Base-by-base conservation (phyloP, 2,113 vertebrate species). In the Apodemus sylvaticus region DNA sequence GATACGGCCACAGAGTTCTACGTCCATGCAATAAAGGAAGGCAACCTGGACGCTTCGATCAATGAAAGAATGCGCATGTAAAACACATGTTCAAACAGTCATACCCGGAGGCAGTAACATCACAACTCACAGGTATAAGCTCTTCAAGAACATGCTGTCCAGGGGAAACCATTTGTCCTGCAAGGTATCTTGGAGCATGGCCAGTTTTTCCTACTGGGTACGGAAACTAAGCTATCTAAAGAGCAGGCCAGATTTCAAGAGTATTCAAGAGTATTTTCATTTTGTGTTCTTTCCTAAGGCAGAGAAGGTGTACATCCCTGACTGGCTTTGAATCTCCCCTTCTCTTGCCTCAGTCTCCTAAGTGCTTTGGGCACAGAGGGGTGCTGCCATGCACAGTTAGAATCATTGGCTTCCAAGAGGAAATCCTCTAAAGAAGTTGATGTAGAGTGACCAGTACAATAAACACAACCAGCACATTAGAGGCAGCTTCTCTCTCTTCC, bases 221-320 rank as follows among this genome's bases (percentile, higher is more conserved):
- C 60, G 66, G 79, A 90, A 95, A 91, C 31, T 36, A 66, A 97
- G 90, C 8, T n/a, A 4, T 68, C 17, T 53, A 45, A 94, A 89
- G 73, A 48, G 6, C 16, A n/a, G 22, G 22, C 31, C 29, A 34
- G 78, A 85, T 74, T 92, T 79, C 58, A 17, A 78, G 70, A 93
- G 19, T 7, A n/a, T 26, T 29, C 7, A n/a, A n/a, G n/a, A n/a
- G n/a, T n/a, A n/a, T n/a, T n/a, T 4, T 78, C 68, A 81, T 16
- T 48, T 36, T 76, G 53, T 60, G 48, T 90, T 77, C 39, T 48
- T 36, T 74, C 39, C 36, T 74, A 55, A 89, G 22, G 16, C 64
- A 58, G 13, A 12, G 68, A 31, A 36, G 31, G n/a, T 7, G 17
- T 31, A 5, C 42, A 31, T 9, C 48, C 24, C 26, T 20, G 70